Evolutionary conservation across 2,113 vertebrate genomes (phyloP).

Genomic region (Ptychochromis oligacanthus): DNA sequence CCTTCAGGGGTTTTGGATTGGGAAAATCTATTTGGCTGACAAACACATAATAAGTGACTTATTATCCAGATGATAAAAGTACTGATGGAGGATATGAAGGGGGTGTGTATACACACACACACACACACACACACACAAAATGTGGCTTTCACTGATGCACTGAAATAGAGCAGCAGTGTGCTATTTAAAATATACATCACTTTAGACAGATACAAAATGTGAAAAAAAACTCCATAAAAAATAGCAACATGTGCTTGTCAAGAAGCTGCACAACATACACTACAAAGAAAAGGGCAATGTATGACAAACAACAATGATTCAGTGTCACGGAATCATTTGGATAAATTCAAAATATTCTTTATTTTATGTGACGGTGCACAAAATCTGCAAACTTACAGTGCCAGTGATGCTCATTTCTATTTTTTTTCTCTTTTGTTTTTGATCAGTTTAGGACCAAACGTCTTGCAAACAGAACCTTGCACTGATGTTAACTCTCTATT

Average conservation of each 20-base stretch:
- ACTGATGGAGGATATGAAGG: not conserved
- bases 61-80: slow-evolving; percentile 11
- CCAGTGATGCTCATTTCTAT: too few species aligned
- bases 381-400: not conserved
- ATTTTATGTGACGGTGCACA: not conserved
- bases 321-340: not conserved
- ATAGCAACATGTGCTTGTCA: not conserved
- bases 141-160: not conserved
- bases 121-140: not conserved
- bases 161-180: not conserved
- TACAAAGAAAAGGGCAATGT: not conserved
- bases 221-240: not conserved
- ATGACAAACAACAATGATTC: not conserved
- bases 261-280: not conserved
- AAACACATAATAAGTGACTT: slow-evolving; percentile 25
- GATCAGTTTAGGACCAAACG: not conserved
- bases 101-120: not conserved
- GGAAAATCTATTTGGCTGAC: slow-evolving; percentile 4
- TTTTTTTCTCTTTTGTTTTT: not conserved
- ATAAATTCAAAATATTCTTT: too few species aligned
- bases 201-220: not conserved
- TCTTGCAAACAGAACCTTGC: not conserved
- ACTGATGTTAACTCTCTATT: not conserved
- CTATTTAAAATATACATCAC: not conserved
- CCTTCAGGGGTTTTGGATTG: slow-evolving; percentile 26